Evolutionary conservation across 2,888 invertebrate species (phyloP).

Genomic region (Pteria penguin): DNA sequence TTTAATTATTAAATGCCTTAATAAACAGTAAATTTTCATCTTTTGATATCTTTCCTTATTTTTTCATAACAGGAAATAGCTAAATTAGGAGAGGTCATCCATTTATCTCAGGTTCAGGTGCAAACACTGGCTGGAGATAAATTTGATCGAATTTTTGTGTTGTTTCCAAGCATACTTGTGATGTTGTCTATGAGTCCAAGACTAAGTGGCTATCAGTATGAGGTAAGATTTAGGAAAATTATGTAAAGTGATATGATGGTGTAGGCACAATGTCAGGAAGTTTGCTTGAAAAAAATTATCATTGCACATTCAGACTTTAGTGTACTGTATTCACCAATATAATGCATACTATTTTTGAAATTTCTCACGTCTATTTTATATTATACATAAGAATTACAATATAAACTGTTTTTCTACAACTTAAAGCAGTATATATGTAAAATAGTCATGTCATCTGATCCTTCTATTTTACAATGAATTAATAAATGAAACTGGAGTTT

Average conservation of each 20-base stretch:
- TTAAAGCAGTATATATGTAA: too few species aligned
- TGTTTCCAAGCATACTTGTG: conserved; percentile 93
- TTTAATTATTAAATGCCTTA: too few species aligned
- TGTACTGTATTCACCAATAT: neutral
- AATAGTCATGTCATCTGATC: too few species aligned
- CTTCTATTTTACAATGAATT: too few species aligned
- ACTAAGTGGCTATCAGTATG: conserved; percentile 96
- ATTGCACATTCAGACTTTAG: neutral
- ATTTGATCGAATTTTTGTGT: conserved; percentile 91
- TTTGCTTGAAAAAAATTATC: neutral
- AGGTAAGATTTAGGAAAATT: conserved; percentile 83
- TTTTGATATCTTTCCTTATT: too few species aligned
- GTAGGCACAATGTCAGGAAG: neutral
- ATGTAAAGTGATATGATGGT: too few species aligned
- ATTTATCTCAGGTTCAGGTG: conserved; percentile 95
- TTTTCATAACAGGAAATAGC: conserved; percentile 82
- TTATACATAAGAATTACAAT: too few species aligned
- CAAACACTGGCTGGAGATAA: conserved; percentile 86
- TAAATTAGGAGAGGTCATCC: conserved; percentile 91
- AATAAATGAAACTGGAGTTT: too few species aligned
- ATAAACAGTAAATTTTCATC: too few species aligned
- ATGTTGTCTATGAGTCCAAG: conserved; percentile 94
- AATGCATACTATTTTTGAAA: too few species aligned
- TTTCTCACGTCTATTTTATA: too few species aligned
- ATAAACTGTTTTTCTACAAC: too few species aligned